Base-by-base conservation (phyloP, 2,113 vertebrate genomes). In the Haemorhous mexicanus region DNA sequence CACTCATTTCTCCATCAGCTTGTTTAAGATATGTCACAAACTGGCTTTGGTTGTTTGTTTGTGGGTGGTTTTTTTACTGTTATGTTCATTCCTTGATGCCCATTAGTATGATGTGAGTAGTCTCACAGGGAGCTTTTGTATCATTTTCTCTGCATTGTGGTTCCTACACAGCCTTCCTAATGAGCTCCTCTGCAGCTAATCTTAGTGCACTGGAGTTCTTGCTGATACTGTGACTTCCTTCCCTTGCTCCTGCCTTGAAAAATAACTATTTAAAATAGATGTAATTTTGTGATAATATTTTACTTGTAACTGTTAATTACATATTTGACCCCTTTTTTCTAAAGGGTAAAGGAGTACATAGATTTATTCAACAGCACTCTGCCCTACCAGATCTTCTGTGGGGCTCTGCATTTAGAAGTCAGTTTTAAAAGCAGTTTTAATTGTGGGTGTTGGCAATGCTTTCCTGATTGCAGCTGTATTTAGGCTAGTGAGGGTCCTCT, bases 1-100 rank as follows among this genome's bases (percentile, higher is more conserved):
- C 2, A 3, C 9, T 58, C 0, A 0, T 3, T 70, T 82, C 18
- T 68, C 28, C 2, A 13, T 39, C 30, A 61, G 16, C 13, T 61
- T 41, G 30, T 75, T 68, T 37, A 75, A 58, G 26, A 11, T 22
- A 3, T n/a, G 20, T 16, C 10, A 16, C 16, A 68, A 74, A 33
- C 7, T 43, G 8, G 5, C 33, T 9, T 61, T 61, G 22, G 6
- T 68, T 52, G 26, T 1, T 49, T 58, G 32, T 9, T 43, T 43
- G 50, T 50, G 16, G 4, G 6, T 8, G 3, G 3, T 1, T 30
- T 64, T 61, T 49, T 68, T 3, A 4, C 10, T 44, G 3, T 46
- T 66, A 9, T 2, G 20, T 30, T 53, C 9, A 15, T 43, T 46
- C 32, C 41, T 46, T 70, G 52, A 33, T 84, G 74, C 23, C 23